Evolutionary conservation across 2,797 vertebrate genomes (phyloP).

Genomic region (Vultur gryphus): DNA sequence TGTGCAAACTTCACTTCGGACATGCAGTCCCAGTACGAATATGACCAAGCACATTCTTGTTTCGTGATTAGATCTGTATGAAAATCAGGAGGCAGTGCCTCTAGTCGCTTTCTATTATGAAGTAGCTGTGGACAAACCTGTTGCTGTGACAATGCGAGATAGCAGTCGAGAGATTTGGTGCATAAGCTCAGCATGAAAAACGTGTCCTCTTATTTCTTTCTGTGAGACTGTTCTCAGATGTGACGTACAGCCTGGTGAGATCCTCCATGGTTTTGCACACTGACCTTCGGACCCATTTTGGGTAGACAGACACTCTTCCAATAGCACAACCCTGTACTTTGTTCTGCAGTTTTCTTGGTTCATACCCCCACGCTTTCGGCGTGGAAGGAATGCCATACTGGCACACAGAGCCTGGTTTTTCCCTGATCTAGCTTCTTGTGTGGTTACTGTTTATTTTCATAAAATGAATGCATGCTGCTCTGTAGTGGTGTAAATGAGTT

Average conservation of each 20-base stretch:
- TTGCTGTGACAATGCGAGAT: not conserved
- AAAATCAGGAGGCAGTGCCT: not conserved
- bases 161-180: not conserved
- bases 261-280: not conserved
- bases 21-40: not conserved
- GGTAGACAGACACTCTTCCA: not conserved
- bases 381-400: not conserved
- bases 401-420: not conserved
- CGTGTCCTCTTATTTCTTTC: not conserved
- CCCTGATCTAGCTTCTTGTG: not conserved
- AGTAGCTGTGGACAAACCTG: not conserved
- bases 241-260: not conserved
- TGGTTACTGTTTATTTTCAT: constrained; percentile 7
- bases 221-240: not conserved
- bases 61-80: not conserved
- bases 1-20: constrained; percentile 33
- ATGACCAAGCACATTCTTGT: constrained; percentile 4
- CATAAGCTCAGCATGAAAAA: not conserved
- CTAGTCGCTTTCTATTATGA: not conserved
- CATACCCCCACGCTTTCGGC: not conserved
- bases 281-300: not conserved
- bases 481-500: not conserved
- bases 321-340: not conserved
- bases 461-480: not conserved
- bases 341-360: not conserved